Percentiles rank a stretch among this genome's conserved stretches.
phyloP scores from a whole-genome alignment of 2,888 invertebrate species.

The Drosophila pegasa region DNA sequence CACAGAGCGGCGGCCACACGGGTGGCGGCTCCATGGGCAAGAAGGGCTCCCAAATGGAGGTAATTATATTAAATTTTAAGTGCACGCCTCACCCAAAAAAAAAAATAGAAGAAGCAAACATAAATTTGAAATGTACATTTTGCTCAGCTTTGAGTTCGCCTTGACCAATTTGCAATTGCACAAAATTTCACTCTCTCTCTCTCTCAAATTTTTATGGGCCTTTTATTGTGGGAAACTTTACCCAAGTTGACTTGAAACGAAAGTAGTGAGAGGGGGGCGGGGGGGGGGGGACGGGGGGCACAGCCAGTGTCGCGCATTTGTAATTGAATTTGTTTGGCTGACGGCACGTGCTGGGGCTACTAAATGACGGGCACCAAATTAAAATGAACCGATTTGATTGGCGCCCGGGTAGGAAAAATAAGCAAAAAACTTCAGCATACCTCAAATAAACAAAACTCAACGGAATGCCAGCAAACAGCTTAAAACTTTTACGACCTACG shows the following conservation, averaged over 20 bases:
- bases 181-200: too few species aligned
- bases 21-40: slow-evolving; percentile 83
- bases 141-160: slow-evolving; percentile 5
- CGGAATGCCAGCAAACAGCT: background rate
- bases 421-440: background rate
- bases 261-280: background rate
- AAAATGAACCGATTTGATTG: slow-evolving; percentile 64
- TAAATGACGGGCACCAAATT: slow-evolving; percentile 52
- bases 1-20: slow-evolving; percentile 85
- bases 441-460: slow-evolving; percentile 4
- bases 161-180: slow-evolving; percentile 14
- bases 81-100: slow-evolving; percentile 17
- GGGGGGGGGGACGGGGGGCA: background rate
- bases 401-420: slow-evolving; percentile 8
- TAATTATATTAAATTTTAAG: slow-evolving; percentile 76
- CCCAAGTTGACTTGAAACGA: background rate
- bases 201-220: background rate
- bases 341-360: slow-evolving; percentile 42
- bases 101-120: background rate
- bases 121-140: background rate
- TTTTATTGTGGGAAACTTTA: slow-evolving; percentile 4
- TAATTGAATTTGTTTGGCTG: slow-evolving; percentile 49
- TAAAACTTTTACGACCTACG: background rate
- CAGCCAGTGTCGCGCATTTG: slow-evolving; percentile 38
- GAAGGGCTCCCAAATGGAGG: slow-evolving; percentile 85